Conservation (phyloP, 2,113 vertebrate species). For the Piaya cayana region DNA sequence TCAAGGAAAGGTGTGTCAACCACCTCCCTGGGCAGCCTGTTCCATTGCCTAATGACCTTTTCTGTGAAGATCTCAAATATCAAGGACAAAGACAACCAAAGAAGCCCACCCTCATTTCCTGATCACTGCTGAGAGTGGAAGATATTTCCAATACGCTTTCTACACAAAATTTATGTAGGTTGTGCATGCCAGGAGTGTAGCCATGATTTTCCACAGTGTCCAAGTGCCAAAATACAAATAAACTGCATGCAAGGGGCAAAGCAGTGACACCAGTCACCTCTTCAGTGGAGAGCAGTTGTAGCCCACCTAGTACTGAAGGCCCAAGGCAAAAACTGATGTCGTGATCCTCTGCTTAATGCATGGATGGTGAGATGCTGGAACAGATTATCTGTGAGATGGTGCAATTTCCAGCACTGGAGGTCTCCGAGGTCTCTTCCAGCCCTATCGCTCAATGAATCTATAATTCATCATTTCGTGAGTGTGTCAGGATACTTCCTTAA, state of each 20-base stretch:
- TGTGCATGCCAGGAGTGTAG: background rate
- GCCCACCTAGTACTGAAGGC: background rate
- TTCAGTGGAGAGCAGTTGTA: background rate
- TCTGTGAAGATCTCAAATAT: background rate
- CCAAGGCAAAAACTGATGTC: conserved; percentile 45
- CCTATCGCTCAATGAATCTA: conserved; percentile 60
- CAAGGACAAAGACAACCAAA: background rate
- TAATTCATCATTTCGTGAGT: background rate
- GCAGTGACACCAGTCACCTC: background rate
- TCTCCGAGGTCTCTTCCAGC: conserved; percentile 41
- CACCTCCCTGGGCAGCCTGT: too few species aligned
- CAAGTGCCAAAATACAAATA: background rate
- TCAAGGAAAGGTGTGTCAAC: too few species aligned
- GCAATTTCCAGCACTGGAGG: conserved; percentile 43
- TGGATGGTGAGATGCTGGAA: conserved; percentile 52
- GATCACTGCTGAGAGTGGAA: background rate
- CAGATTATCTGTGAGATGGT: conserved; percentile 35
- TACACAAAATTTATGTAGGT: background rate
- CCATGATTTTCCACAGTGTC: background rate
- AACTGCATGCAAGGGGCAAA: background rate
- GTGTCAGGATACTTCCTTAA: conserved; percentile 28
- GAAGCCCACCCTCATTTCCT: background rate
- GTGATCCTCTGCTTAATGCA: conserved; percentile 58
- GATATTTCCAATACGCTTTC: background rate
- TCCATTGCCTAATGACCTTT: too few species aligned